These are phyloP conservation scores for Minunthozetes semirufus DNA, from an alignment of 2,888 invertebrate genomes.

Conservation along the genomic window DNA sequence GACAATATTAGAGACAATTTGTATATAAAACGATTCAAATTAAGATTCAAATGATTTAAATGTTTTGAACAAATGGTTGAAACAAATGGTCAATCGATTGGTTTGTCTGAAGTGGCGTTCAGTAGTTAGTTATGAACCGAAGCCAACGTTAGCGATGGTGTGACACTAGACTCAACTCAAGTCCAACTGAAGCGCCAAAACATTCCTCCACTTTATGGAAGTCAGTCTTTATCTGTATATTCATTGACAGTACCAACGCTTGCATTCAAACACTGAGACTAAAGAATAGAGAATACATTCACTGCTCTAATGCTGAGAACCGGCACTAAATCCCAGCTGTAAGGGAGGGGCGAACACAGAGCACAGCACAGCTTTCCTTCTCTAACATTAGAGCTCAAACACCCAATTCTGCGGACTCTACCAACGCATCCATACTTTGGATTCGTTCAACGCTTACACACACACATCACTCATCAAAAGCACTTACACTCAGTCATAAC, in stretches of 20 bases:
- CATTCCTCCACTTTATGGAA: conserved; percentile 7
- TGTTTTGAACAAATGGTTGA: too few species aligned
- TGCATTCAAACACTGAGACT: neutral
- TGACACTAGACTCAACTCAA: neutral
- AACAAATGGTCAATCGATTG: too few species aligned
- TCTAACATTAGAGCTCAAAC: neutral
- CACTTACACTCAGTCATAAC: neutral
- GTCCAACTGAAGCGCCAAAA: conserved; percentile 13
- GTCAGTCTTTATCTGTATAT: neutral
- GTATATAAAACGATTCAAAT: too few species aligned
- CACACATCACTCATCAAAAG: neutral
- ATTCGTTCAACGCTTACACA: neutral
- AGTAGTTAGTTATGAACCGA: too few species aligned
- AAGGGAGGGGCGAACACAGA: neutral
- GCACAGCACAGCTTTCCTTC: neutral
- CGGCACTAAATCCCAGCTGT: conserved; percentile 23
- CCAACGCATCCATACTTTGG: neutral
- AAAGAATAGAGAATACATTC: conserved; percentile 11
- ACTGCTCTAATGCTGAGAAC: neutral
- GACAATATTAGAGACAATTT: neutral
- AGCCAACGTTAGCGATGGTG: neutral
- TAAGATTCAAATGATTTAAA: too few species aligned
- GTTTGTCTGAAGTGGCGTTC: too few species aligned
- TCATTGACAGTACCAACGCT: neutral
- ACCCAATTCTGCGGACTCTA: neutral